These are phyloP conservation scores for Empidonax alnorum DNA, from an alignment of 2,113 vertebrate species.

Conservation along the genomic window DNA sequence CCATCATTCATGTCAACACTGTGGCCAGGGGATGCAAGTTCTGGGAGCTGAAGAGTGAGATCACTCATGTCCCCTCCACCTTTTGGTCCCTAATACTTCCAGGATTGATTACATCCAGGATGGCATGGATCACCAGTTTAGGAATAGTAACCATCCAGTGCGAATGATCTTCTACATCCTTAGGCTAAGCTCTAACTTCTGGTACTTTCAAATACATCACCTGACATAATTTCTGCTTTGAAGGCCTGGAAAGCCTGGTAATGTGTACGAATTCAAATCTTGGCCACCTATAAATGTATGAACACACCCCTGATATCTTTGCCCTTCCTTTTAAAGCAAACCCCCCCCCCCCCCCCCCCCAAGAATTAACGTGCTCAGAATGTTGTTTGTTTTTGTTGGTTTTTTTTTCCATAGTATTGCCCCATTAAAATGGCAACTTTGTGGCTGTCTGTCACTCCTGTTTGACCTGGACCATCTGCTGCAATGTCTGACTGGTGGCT, in stretches of 20 bases:
- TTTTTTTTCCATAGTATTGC: neutral
- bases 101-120: neutral
- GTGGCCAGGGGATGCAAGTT: neutral
- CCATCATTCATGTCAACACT: neutral
- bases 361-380: neutral
- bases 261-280: neutral
- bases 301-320: neutral
- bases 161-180: neutral
- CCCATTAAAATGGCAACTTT: neutral
- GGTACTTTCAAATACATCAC: neutral
- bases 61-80: neutral
- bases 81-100: neutral
- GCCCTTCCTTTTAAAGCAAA: neutral
- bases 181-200: neutral
- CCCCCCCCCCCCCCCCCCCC: no score
- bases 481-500: neutral
- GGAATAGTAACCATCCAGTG: neutral
- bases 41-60: neutral
- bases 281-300: neutral
- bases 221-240: neutral
- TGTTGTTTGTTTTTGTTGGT: no score
- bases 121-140: neutral
- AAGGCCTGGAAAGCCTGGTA: neutral
- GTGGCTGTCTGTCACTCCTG: neutral
- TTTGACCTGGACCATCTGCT: neutral